Evolutionary conservation across 2,797 vertebrate genomes (phyloP), one percentile per base, ranked within the genome.

Genomic region (Leuciscus waleckii): DNA sequence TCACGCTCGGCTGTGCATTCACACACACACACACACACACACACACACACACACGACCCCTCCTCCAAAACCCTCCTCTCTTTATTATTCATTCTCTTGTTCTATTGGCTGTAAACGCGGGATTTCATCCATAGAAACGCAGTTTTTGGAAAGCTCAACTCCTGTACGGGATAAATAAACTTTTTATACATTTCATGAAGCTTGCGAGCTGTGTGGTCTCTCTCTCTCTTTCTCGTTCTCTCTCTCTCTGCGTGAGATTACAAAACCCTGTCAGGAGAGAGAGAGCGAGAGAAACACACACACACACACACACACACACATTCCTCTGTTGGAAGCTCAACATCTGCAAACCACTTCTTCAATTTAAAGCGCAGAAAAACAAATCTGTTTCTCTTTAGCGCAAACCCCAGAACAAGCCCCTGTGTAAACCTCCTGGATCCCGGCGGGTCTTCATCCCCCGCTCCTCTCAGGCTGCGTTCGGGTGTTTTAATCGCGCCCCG

Each of bases 1-100:
- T 94, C 94, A 95, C 93, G 94, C 91, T 94, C 93, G 91, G 90
- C 92, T 90, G 92, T 92, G 89, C 93, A 92, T 92, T 93, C 89
- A 90, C 88, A 90, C 91, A 91, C 35, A 35, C 32, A 37, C 37
- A 37, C 37, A 37, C 37, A 37, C 37, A 37, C 37, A 37, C 37
- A 37, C 37, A 37, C 37, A 37, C 37, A 37, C 37, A 37, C 37
- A 37, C 37, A 88, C 35, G 43, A 74, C 82, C 70, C 82, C 82
- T 84, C 93, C 92, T 92, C 89, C 84, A 4, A 54, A 69, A 71
- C 54, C 32, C 23, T 11, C 23, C 56, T 82, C 90, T 76, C 87
- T 91, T 89, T 88, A 89, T 93, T 94, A 93, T 90, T 88, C 90
- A 90, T 81, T 91, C 91, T 85, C 90, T 70, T 88, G 91, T 84